These are phyloP conservation scores for Syngnathus typhle DNA, from an alignment of 2,113 vertebrate genomes.

Conservation along the genomic window DNA sequence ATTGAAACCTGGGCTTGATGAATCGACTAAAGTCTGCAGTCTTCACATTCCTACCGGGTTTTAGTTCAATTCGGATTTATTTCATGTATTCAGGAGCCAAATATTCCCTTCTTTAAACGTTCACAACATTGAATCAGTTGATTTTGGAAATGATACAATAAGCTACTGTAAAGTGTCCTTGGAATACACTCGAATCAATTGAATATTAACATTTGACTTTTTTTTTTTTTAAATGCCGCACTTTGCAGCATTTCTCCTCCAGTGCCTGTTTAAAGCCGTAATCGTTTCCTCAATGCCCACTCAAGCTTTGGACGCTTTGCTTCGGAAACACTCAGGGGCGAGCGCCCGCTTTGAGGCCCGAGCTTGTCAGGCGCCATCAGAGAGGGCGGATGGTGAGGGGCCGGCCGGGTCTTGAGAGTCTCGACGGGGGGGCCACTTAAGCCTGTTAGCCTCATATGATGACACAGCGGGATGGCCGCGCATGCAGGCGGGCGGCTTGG, in stretches of 20 bases:
- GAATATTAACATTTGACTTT: neutral
- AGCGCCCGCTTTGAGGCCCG: neutral
- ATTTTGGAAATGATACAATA: neutral
- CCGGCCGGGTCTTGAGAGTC: neutral
- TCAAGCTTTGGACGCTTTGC: neutral
- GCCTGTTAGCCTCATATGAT: slow-evolving; percentile 6
- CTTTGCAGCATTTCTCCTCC: neutral
- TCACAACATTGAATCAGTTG: neutral
- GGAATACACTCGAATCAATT: neutral
- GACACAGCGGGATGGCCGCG: neutral
- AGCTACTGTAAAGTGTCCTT: neutral
- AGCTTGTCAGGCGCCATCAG: neutral
- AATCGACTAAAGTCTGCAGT: too few relatives aligned
- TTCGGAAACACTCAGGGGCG: neutral
- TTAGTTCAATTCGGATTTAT: too few relatives aligned
- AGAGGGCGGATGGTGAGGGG: neutral
- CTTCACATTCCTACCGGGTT: too few relatives aligned
- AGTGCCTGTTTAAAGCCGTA: neutral
- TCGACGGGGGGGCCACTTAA: neutral
- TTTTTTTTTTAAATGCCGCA: neutral
- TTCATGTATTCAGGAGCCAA: too few relatives aligned
- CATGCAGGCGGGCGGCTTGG: neutral
- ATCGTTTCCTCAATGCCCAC: neutral
- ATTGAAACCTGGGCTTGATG: too few relatives aligned
- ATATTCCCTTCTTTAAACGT: too few relatives aligned